A percentile compares a stretch with the other conserved stretches of the same genome.
Evolutionary conservation across 2,113 vertebrate genomes (phyloP).

Genomic region (Plestiodon gilberti): DNA sequence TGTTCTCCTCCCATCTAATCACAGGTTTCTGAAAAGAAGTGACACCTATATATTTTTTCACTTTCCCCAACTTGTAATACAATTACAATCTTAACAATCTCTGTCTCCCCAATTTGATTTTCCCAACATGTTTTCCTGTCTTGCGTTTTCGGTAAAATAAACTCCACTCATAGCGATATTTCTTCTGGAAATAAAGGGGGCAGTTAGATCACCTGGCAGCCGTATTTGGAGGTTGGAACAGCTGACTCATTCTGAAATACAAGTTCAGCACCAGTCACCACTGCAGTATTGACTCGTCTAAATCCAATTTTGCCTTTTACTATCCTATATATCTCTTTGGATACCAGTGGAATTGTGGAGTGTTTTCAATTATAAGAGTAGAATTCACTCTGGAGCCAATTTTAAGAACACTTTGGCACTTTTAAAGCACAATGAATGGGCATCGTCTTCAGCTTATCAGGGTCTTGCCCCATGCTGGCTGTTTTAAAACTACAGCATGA

Average conservation of each 20-base stretch:
- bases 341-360: neutral
- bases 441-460: conserved; percentile 28
- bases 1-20: conserved; percentile 30
- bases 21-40: conserved; percentile 18
- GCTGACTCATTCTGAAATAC: conserved; percentile 34
- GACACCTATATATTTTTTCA: conserved; percentile 2
- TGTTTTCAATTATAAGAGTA: conserved; percentile 45
- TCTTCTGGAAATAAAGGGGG: conserved; percentile 41
- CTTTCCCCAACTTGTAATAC: conserved; percentile 25
- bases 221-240: conserved; percentile 13
- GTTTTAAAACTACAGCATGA: neutral
- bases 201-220: conserved; percentile 17
- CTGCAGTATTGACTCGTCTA: neutral
- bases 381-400: conserved; percentile 26
- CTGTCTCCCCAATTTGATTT: conserved; percentile 34
- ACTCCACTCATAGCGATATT: neutral
- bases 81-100: conserved; percentile 31
- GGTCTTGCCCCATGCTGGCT: conserved; percentile 9
- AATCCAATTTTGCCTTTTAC: neutral
- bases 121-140: conserved; percentile 23
- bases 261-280: conserved; percentile 38
- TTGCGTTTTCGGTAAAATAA: neutral
- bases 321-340: conserved; percentile 20
- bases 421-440: conserved; percentile 9
- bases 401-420: conserved; percentile 42